Conservation (phyloP, 2,797 vertebrate genomes). For the Anolis apletophallus region DNA sequence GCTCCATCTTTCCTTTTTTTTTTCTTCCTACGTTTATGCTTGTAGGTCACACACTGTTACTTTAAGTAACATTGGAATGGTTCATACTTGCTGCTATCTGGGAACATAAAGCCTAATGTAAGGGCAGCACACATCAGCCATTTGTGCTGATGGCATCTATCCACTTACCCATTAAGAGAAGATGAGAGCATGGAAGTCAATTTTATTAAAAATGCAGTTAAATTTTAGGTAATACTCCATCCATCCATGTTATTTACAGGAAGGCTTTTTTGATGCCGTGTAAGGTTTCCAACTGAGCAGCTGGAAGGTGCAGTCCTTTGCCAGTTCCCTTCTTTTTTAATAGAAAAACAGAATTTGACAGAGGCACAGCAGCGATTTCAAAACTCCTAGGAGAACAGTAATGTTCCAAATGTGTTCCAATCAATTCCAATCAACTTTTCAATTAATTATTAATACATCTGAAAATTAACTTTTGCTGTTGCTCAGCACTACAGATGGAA, state of each 20-base stretch:
- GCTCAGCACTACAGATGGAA: constrained; percentile 47
- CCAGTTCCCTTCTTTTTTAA: constrained; percentile 32
- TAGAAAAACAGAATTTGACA: constrained; percentile 27
- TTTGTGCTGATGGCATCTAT: constrained; percentile 46
- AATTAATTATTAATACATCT: constrained; percentile 58
- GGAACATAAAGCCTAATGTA: constrained; percentile 55
- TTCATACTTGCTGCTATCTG: constrained; percentile 3
- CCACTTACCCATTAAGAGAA: constrained; percentile 32
- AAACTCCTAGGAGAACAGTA: constrained; percentile 50
- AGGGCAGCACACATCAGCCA: constrained; percentile 36
- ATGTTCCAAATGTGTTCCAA: constrained; percentile 39
- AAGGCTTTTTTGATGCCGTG: constrained; percentile 54
- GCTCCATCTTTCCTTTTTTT: neutral
- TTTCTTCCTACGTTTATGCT: neutral
- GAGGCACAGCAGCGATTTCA: neutral
- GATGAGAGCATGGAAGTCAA: constrained; percentile 16
- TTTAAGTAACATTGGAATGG: constrained; percentile 16
- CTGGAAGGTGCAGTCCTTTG: constrained; percentile 36
- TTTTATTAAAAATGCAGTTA: constrained; percentile 59
- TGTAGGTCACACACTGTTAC: constrained; percentile 37
- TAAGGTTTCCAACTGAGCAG: constrained; percentile 51
- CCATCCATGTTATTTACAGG: constrained; percentile 43
- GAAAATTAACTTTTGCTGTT: constrained; percentile 58
- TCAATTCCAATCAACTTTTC: constrained; percentile 58
- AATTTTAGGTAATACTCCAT: constrained; percentile 61